Evolutionary conservation across 2,113 vertebrate species (phyloP), one percentile per base, ranked within the genome.

Genomic region (Motacilla alba): DNA sequence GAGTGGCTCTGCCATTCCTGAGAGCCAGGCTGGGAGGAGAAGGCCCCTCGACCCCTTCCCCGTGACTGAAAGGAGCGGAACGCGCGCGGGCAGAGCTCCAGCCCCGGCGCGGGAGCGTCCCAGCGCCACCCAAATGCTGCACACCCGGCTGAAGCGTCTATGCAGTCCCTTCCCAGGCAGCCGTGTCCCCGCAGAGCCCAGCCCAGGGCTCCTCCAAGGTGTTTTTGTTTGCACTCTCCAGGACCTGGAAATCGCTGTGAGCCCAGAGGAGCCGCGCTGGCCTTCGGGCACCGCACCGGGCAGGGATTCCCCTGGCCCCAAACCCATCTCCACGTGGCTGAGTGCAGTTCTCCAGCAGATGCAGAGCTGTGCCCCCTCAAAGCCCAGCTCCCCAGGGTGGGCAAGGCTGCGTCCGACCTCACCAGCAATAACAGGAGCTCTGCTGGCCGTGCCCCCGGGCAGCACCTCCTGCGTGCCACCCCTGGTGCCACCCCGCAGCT

Each of bases 341-440:
- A 46, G 87, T 11, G 9, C 59, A 1, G 44, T 69, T 49, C 46
- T 93, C 37, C 87, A 49, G 91, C 87, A 87, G 87, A 56, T 41
- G 53, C 53, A 33, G 31, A 56, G 53, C 53, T 56, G 53, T 33
- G 35, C 35, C 53, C 53, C 53, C 19, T 5, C 31, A 33, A 33
- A 56, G 7, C 47, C 47, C 22, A 12, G 31, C 53, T 56, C 31
- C 31, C 53, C 31, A 8, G 80, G 33, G 2, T 15, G 3, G 39
- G 77, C 53, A 37, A 92, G 83, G 52, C 74, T 43, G 68, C 87
- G 83, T 31, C 86, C 83, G 28, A 92, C 70, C 77, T 95, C 95
- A 97, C 95, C 95, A 95, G 97, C 95, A 96, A 97, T 97, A 95
- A 97, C n/a, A 4, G 91, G 87, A 87, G 89, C 72, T 91, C 33